Evolutionary conservation across 1,140 invertebrate genomes (phyloP).

Genomic region (Aphidius gifuensis): DNA sequence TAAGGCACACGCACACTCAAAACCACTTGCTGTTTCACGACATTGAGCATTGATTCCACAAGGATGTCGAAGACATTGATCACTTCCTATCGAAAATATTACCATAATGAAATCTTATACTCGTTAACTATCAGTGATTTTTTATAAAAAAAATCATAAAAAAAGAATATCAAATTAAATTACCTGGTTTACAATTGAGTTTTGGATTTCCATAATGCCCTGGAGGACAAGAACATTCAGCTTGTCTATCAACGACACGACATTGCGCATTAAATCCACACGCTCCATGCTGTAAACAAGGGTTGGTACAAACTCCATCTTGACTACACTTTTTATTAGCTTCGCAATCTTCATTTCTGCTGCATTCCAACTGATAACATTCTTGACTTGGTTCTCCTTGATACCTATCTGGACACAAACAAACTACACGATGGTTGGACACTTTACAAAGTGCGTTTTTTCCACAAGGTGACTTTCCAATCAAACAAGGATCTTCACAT

Average conservation of each 20-base stretch:
- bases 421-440: slow-evolving; percentile 75
- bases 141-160: neutral
- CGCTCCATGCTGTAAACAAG: slow-evolving; percentile 70
- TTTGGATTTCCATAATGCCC: slow-evolving; percentile 81
- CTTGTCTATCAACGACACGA: slow-evolving; percentile 69
- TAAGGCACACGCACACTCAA: slow-evolving; percentile 74
- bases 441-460: slow-evolving; percentile 73
- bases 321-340: slow-evolving; percentile 71
- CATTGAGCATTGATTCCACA: slow-evolving; percentile 84
- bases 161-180: slow-evolving; percentile 10
- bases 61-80: slow-evolving; percentile 73
- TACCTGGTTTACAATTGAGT: slow-evolving; percentile 70
- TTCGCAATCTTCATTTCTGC: slow-evolving; percentile 74
- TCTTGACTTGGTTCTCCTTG: slow-evolving; percentile 73
- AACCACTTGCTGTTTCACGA: slow-evolving; percentile 65
- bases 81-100: slow-evolving; percentile 52
- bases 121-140: no score
- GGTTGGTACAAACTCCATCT: slow-evolving; percentile 76
- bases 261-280: slow-evolving; percentile 87
- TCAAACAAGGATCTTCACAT: slow-evolving; percentile 74
- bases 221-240: slow-evolving; percentile 81
- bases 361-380: slow-evolving; percentile 75
- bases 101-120: no score
- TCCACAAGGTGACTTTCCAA: slow-evolving; percentile 65
- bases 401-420: slow-evolving; percentile 80